These are phyloP conservation scores for Drosophila nebulosa DNA, from an alignment of 1,140 invertebrate genomes.

Conservation along the genomic window DNA sequence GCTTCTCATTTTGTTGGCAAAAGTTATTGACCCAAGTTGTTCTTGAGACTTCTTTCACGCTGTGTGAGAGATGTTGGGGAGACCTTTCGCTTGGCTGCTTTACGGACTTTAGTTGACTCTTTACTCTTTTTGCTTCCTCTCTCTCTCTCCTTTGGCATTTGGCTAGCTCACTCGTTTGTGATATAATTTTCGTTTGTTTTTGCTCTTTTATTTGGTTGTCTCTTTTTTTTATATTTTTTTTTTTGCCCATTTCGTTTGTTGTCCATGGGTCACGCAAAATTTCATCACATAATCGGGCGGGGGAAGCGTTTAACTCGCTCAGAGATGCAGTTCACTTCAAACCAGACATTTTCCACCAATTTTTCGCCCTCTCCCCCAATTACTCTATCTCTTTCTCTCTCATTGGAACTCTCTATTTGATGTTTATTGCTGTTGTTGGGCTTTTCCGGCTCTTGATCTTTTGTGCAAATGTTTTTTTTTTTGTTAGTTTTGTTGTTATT, in stretches of 20 bases:
- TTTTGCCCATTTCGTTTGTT: conserved; percentile 38
- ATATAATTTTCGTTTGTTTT: conserved; percentile 50
- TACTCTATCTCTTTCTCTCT: conserved; percentile 9
- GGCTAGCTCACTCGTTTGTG: conserved; percentile 24
- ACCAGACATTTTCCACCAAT: conserved; percentile 54
- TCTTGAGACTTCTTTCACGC: neutral
- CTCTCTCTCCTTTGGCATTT: conserved; percentile 10
- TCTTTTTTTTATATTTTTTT: conserved; percentile 25
- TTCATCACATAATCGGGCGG: conserved; percentile 74
- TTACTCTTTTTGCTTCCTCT: conserved; percentile 7
- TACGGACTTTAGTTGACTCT: conserved; percentile 12
- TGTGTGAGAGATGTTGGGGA: conserved; percentile 11
- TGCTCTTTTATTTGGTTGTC: conserved; percentile 15
- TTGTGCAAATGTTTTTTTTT: conserved; percentile 41
- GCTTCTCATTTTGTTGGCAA: conserved; percentile 13
- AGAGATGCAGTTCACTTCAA: conserved; percentile 15
- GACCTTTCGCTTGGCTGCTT: conserved; percentile 41
- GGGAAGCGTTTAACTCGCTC: conserved; percentile 44
- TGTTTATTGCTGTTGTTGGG: conserved; percentile 25
- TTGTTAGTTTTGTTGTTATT: conserved; percentile 32
- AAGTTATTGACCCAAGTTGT: conserved; percentile 65
- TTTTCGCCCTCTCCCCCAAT: conserved; percentile 6
- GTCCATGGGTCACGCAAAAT: conserved; percentile 73
- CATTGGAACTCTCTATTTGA: conserved; percentile 12
- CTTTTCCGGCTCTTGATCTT: conserved; percentile 60